Base-by-base conservation (phyloP, 2,113 vertebrate genomes). In the Paradisaea rubra region DNA sequence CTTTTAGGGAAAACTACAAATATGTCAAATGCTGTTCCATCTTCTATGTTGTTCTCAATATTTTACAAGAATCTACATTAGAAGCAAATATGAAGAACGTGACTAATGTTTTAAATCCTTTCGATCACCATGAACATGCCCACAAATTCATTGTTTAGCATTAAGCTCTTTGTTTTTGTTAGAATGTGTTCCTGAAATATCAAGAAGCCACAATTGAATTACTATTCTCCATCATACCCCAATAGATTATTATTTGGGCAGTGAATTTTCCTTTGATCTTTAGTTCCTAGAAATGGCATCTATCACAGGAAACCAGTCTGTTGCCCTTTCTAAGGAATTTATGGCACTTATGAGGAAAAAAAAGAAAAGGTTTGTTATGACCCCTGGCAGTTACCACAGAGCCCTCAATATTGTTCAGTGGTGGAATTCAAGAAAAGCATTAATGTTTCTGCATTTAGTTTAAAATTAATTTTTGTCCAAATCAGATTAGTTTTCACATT, bases 101-200 rank as follows among this genome's bases (percentile, higher is more conserved):
- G 77, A 93, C 60, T 78, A 89, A 93, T 78, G 63, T 33, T 49
- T 90, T 78, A 91, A 82, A 73, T 28, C 19, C 35, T 87, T 90
- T 86, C 59, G 44, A 52, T 65, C 60, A 74, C 44, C 27, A 87
- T 50, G 35, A 60, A 68, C 63, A 60, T 86, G 69, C 65, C 30
- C 80, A 59, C 39, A 69, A 31, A 61, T 93, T 69, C 25, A 72
- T 8, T 88, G 16, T 57, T 93, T 90, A 77, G 86, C 92, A 88
- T 89, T 68, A 83, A 93, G 31, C 37, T 56, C 66, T 91, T 90
- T 93, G 47, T 80, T 96, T 95, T 64, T 82, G 49, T 89, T 87
- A 70, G 59, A 92, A 87, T 52, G 28, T 90, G 41, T 61, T 82
- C n/a, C 47, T 89, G 64, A 91, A 89, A 66, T 71, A 87, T 21